These are phyloP conservation scores for Manis javanica DNA, from an alignment of 2,797 vertebrate genomes.

Conservation along the genomic window DNA sequence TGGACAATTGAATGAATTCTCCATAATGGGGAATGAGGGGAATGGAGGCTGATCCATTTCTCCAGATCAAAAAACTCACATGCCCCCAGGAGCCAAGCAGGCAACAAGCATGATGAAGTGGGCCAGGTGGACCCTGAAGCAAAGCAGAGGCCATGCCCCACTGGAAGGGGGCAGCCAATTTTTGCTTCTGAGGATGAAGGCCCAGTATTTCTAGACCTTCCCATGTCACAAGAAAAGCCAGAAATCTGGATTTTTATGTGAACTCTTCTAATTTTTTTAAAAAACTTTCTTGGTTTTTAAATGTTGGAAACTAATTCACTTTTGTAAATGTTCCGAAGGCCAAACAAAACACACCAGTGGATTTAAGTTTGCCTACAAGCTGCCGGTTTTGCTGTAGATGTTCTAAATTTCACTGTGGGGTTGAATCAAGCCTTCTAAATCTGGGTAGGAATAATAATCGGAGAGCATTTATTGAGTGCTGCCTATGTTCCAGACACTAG, in stretches of 20 bases:
- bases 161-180: neutral
- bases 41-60: neutral
- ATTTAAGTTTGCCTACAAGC: neutral
- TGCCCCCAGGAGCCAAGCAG: neutral
- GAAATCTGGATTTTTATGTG: constrained; percentile 40
- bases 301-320: constrained; percentile 58
- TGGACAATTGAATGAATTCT: neutral
- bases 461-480: neutral
- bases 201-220: neutral
- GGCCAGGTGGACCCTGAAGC: neutral
- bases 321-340: constrained; percentile 49
- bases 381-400: neutral
- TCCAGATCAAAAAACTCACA: constrained; percentile 35
- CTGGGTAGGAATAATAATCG: neutral
- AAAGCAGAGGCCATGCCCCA: neutral
- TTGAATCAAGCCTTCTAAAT: neutral
- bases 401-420: constrained; percentile 5
- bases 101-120: neutral
- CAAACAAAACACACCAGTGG: constrained; percentile 61
- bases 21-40: neutral
- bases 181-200: neutral
- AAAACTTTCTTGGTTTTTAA: constrained; percentile 60
- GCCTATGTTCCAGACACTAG: neutral
- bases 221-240: constrained; percentile 11
- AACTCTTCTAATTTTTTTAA: neutral